Conservation (phyloP, 2,113 vertebrate species). For the Mola mola region DNA sequence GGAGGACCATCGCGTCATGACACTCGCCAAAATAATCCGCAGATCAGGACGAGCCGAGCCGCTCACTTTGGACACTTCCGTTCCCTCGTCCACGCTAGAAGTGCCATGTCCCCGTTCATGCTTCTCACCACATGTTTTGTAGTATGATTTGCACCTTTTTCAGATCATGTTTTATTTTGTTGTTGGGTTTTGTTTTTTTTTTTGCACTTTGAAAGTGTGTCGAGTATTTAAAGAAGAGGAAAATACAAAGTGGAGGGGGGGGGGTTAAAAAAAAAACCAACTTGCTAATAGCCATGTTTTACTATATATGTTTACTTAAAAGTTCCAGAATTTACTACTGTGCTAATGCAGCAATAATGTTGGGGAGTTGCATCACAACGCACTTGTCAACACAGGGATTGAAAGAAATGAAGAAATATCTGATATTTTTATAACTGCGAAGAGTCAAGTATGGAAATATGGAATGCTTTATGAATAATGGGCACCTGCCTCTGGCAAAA, state of each 20-base stretch:
- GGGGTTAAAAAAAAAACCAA: conserved; percentile 44
- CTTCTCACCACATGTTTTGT: conserved; percentile 63
- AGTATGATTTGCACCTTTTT: conserved; percentile 77
- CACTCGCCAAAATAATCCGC: conserved; percentile 43
- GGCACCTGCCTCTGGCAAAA: conserved; percentile 75
- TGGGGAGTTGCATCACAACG: conserved; percentile 60
- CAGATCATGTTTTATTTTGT: conserved; percentile 36
- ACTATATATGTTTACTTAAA: conserved; percentile 80
- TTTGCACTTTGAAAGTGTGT: conserved; percentile 78
- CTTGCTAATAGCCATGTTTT: conserved; percentile 79
- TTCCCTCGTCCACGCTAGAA: conserved; percentile 62
- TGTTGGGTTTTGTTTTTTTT: conserved; percentile 34
- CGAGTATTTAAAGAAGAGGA: conserved; percentile 70
- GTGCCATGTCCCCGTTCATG: conserved; percentile 73
- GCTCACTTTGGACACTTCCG: conserved; percentile 24
- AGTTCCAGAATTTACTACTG: conserved; percentile 82
- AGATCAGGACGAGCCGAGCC: conserved; percentile 38
- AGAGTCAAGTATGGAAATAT: conserved; percentile 78
- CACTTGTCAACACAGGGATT: conserved; percentile 74
- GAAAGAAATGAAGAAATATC: conserved; percentile 75
- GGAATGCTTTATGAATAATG: conserved; percentile 77
- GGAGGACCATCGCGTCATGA: conserved; percentile 3
- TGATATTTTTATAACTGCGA: conserved; percentile 73
- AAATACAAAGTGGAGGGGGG: conserved; percentile 3
- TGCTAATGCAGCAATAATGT: conserved; percentile 85